Evolutionary conservation across 1,140 invertebrate species (phyloP).

Genomic region (Anastatus disparis): DNA sequence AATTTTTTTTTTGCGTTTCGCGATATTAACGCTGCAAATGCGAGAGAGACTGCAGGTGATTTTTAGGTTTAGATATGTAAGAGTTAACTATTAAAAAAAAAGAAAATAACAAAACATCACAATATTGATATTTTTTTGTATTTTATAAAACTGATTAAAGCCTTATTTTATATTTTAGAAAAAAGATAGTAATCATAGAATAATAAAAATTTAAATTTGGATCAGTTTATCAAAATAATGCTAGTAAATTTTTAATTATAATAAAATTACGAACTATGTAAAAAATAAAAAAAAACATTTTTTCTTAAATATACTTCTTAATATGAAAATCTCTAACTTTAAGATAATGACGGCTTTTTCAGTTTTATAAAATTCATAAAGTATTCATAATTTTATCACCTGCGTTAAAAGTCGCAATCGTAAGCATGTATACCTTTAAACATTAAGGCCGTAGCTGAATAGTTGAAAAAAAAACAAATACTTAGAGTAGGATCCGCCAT

Average conservation of each 20-base stretch:
- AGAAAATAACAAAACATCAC: not conserved
- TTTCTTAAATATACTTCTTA: not conserved
- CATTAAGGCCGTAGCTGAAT: conserved; percentile 62
- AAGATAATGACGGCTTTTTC: not conserved
- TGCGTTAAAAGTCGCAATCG: conserved; percentile 53
- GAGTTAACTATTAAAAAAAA: not conserved
- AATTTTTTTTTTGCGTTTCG: conserved; percentile 23
- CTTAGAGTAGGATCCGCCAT: conserved; percentile 57
- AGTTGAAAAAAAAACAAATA: conserved; percentile 48
- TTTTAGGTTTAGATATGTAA: not conserved
- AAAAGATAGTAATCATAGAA: no score
- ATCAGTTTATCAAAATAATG: no score
- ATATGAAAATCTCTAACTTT: no score
- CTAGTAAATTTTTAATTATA: conserved; percentile 4
- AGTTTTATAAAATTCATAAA: conserved; percentile 27
- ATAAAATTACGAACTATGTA: not conserved
- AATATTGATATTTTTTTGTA: not conserved
- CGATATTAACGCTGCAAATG: conserved; percentile 15
- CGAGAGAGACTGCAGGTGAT: conserved; percentile 34
- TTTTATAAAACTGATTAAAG: conserved; percentile 13
- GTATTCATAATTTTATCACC: conserved; percentile 51
- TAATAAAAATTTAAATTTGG: no score
- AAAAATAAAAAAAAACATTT: conserved; percentile 14
- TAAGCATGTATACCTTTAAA: conserved; percentile 67
- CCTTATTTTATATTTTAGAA: conserved; percentile 6